Conservation (phyloP, 2,113 vertebrate species). For the Polypterus bichir region DNA sequence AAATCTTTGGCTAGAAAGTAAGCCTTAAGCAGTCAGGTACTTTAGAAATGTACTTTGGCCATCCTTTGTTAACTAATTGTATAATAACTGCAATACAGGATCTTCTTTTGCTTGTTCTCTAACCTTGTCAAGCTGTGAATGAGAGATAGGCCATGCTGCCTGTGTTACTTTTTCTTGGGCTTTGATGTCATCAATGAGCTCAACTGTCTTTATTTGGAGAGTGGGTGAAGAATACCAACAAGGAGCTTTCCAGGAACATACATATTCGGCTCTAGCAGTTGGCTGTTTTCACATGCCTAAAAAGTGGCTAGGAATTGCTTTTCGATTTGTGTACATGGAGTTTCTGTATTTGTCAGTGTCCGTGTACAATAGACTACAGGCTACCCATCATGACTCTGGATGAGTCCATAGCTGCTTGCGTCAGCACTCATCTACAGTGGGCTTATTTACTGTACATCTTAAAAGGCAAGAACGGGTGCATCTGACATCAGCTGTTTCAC, state of each 20-base stretch:
- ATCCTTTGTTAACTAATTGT: neutral
- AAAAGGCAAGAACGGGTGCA: neutral
- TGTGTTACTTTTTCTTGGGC: neutral
- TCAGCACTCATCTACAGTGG: constrained; percentile 2
- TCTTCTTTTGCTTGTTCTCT: neutral
- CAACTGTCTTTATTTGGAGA: neutral
- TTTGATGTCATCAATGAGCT: constrained; percentile 3
- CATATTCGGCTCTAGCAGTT: constrained; percentile 1
- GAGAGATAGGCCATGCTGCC: neutral
- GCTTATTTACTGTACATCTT: neutral
- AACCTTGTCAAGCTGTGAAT: constrained; percentile 1
- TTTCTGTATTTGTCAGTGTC: constrained; percentile 10
- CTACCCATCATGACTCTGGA: neutral
- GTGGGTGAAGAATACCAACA: neutral
- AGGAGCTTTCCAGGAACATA: constrained; percentile 7
- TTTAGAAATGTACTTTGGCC: neutral
- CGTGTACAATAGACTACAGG: neutral
- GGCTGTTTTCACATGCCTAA: constrained; percentile 15
- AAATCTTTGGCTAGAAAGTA: neutral
- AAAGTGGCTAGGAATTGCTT: constrained; percentile 13
- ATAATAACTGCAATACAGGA: constrained; percentile 5
- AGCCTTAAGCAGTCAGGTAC: neutral
- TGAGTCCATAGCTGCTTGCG: constrained; percentile 1
- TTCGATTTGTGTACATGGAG: constrained; percentile 10
- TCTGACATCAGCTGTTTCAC: neutral